Evolutionary conservation across 2,888 invertebrate genomes (phyloP).

Genomic region (Drosophila cyrtoloma): DNA sequence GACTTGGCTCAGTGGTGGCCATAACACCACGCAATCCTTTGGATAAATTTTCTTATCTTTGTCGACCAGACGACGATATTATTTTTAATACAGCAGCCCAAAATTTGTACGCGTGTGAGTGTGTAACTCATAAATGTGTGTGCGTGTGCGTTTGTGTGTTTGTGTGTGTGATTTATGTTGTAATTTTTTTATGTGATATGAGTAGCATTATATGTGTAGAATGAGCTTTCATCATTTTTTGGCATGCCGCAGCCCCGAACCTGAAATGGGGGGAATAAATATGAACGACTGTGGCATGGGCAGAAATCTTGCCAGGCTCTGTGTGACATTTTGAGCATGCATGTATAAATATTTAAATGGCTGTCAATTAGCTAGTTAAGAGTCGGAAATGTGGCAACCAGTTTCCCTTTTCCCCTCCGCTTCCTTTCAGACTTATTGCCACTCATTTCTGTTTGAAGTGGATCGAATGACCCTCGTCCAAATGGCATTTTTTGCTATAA

Average conservation of each 20-base stretch:
- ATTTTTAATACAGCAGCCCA: conserved; percentile 80
- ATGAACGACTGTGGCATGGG: conserved; percentile 7
- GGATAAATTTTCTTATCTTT: conserved; percentile 85
- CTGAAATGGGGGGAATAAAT: conserved; percentile 18
- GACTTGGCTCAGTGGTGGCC: conserved; percentile 64
- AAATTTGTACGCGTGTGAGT: conserved; percentile 33
- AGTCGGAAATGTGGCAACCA: conserved; percentile 26
- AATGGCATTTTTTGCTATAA: conserved; percentile 18
- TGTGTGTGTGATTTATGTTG: conserved; percentile 74
- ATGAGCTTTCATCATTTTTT: conserved; percentile 59
- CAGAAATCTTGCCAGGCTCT: conserved; percentile 9
- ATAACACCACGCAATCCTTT: conserved; percentile 82
- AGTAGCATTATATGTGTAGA: conserved; percentile 48
- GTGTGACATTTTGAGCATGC: conserved; percentile 11
- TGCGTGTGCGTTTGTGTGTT: conserved; percentile 37
- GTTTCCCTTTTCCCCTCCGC: not conserved
- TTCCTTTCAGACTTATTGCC: conserved; percentile 16
- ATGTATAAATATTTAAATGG: conserved; percentile 24
- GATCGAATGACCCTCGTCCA: conserved; percentile 51
- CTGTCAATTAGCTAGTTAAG: conserved; percentile 54
- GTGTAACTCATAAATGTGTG: conserved; percentile 51
- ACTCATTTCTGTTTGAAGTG: conserved; percentile 45
- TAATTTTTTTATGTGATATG: conserved; percentile 73
- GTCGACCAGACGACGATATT: conserved; percentile 86
- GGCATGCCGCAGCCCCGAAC: not conserved